Evolutionary conservation across 1,140 invertebrate species (phyloP), one percentile per base, ranked within the genome.

Genomic region (Drosophila nannoptera): DNA sequence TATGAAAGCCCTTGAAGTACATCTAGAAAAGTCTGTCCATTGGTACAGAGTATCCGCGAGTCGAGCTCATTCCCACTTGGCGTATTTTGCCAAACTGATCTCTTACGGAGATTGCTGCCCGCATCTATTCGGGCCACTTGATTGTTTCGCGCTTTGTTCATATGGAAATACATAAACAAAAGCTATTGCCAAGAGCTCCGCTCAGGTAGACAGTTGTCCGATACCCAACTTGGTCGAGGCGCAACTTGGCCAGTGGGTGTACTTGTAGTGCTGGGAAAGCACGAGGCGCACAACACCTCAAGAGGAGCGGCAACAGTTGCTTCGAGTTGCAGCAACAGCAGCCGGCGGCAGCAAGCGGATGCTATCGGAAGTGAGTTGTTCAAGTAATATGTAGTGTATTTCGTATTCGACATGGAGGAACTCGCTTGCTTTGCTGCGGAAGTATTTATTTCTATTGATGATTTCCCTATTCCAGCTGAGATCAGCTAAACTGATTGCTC

Each of bases 41-140:
- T 22, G 22, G 3, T 29, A 42, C n/a, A 56, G 54, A 8, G 54
- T 56, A 56, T 56, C 8, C 46, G 1, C 9, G 4, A 29, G 56
- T 48, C n/a, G 31, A 7, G 38, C 29, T 4, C 2, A 5, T 11
- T n/a, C 36, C 22, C 3, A 56, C 40, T 56, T 45, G 54, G 9
- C 45, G 33, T 43, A 33, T 49, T 69, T 48, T 48, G 59, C 65
- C 45, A 53, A 53, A 61, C 35, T 62, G 6, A 35, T 33, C 40
- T 31, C 9, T 54, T 49, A 42, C 32, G 63, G 65, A 35, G 64
- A 60, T 61, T 67, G 64, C 38, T 67, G 64, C 64, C 64, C 64
- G 64, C 64, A 67, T 67, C 64, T 46, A 67, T 67, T 53, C 29
- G 46, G 38, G 38, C 61, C 52, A 56, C 67, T 69, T 48, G 31